Evolutionary conservation across 2,113 vertebrate genomes (phyloP).

Genomic region (Actinemys pallida): DNA sequence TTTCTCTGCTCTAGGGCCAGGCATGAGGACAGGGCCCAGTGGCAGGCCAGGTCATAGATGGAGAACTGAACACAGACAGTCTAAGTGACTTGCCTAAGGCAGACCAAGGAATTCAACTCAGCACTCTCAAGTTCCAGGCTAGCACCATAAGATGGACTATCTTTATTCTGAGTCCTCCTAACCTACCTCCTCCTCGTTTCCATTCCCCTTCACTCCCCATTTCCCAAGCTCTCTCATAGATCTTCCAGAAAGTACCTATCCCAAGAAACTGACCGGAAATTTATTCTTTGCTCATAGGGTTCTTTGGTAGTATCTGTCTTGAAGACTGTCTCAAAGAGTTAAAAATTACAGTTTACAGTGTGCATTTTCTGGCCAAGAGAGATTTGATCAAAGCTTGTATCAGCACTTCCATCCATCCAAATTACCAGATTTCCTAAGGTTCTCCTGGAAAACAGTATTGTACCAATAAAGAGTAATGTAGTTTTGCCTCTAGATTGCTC

Average conservation of each 20-base stretch:
- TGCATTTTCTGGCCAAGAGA: slow-evolving; percentile 25
- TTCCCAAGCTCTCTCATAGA: background rate
- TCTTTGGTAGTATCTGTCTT: background rate
- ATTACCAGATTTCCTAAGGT: slow-evolving; percentile 37
- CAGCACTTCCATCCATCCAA: slow-evolving; percentile 39
- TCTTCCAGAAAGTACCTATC: background rate
- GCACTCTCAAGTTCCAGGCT: background rate
- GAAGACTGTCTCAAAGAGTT: background rate
- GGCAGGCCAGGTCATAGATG: background rate
- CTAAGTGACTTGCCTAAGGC: background rate
- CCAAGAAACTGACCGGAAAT: background rate
- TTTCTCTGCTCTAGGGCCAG: too few species aligned
- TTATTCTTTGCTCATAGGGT: slow-evolving; percentile 29
- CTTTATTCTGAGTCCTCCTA: background rate
- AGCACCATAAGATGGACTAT: background rate
- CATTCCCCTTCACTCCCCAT: rapidly evolving
- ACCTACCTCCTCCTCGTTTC: background rate
- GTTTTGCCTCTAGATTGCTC: slow-evolving; percentile 47
- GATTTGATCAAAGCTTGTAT: background rate
- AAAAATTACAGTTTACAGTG: background rate
- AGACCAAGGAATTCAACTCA: background rate
- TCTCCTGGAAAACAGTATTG: slow-evolving; percentile 3
- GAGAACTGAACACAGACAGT: background rate
- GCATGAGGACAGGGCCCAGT: too few species aligned
- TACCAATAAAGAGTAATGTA: background rate